Conservation (phyloP, 2,888 invertebrate species). For the Salticus scenicus region DNA sequence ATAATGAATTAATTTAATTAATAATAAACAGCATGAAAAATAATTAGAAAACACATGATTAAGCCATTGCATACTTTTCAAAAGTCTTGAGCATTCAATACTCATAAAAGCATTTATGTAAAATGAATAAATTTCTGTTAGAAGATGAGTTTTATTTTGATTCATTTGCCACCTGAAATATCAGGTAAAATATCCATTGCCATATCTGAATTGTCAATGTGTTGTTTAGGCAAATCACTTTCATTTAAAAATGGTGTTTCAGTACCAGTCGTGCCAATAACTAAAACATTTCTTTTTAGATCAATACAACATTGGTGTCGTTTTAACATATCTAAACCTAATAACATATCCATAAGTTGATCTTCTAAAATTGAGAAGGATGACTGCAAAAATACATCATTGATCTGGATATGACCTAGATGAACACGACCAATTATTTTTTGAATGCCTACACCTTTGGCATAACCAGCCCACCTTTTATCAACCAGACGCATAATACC, state of each 20-base stretch:
- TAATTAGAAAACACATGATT: too few species aligned
- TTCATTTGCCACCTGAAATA: not conserved
- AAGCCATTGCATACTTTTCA: too few species aligned
- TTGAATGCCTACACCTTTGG: slow-evolving; percentile 96
- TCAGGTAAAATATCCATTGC: not conserved
- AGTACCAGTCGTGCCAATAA: slow-evolving; percentile 95
- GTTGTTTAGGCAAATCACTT: slow-evolving; percentile 81
- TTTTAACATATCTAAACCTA: slow-evolving; percentile 97
- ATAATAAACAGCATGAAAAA: too few species aligned
- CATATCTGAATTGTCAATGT: not conserved
- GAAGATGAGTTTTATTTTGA: too few species aligned
- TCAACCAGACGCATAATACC: slow-evolving; percentile 80
- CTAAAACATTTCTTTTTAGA: slow-evolving; percentile 88
- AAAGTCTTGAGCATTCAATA: too few species aligned
- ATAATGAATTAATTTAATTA: too few species aligned
- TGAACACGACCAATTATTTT: slow-evolving; percentile 97
- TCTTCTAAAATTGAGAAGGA: slow-evolving; percentile 97
- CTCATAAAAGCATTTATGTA: too few species aligned
- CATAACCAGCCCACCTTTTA: slow-evolving; percentile 94
- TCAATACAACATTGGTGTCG: slow-evolving; percentile 97
- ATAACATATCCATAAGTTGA: slow-evolving; percentile 98
- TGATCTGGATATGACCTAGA: slow-evolving; percentile 96
- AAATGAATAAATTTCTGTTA: too few species aligned
- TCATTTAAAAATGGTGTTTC: slow-evolving; percentile 92
- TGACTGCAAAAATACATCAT: slow-evolving; percentile 92